Evolutionary conservation across 2,113 vertebrate species (phyloP).

Genomic region (Balaenoptera acutorostrata): DNA sequence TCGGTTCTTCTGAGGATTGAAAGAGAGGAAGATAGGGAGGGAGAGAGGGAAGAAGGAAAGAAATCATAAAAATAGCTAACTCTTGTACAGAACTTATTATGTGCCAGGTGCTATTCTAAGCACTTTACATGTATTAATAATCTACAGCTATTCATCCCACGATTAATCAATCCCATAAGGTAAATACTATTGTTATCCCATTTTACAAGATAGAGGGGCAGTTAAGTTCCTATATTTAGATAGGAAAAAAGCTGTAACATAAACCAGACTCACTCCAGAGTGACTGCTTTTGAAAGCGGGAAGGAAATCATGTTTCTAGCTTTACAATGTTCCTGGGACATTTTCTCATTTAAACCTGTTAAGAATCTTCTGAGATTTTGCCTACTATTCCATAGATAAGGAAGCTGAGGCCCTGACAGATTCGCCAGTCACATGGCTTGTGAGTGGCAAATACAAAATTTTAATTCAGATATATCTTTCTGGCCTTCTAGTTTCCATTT

Average conservation of each 20-base stretch:
- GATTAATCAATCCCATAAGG: neutral
- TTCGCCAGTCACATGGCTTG: neutral
- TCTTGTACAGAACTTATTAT: neutral
- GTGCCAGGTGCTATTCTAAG: neutral
- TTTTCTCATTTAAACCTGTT: neutral
- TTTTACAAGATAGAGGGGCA: neutral
- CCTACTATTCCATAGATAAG: neutral
- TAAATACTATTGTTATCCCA: neutral
- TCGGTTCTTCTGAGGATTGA: neutral
- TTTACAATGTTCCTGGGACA: neutral
- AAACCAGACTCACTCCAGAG: neutral
- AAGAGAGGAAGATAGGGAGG: neutral
- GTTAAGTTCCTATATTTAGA: neutral
- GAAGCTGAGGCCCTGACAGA: neutral
- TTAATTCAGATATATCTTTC: neutral
- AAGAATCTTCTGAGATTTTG: slow-evolving; percentile 6
- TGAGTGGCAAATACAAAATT: neutral
- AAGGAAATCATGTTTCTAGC: neutral
- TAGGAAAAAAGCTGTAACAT: neutral
- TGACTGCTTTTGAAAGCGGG: neutral
- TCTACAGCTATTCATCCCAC: neutral
- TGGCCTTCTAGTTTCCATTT: neutral
- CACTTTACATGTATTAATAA: neutral
- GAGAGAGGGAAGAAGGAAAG: neutral
- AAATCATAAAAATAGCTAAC: neutral